Evolutionary conservation across 2,888 invertebrate species (phyloP).

Genomic region (Hypomecis punctinalis): DNA sequence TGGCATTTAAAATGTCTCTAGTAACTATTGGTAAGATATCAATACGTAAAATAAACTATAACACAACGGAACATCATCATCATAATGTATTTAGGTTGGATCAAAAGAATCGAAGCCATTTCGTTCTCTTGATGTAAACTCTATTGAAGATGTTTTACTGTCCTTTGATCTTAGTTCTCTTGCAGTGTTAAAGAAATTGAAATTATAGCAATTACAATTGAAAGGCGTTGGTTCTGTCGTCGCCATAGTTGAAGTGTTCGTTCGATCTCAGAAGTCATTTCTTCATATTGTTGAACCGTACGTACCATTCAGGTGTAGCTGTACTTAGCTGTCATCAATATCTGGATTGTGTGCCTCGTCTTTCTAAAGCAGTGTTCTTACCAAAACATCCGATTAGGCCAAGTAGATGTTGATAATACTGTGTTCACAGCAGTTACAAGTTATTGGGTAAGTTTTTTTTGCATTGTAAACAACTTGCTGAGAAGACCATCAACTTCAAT

Average conservation of each 20-base stretch:
- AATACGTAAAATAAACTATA: constrained; percentile 47
- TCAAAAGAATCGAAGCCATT: constrained; percentile 81
- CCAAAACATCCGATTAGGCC: constrained; percentile 12
- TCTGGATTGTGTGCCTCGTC: constrained; percentile 25
- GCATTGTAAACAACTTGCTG: constrained; percentile 33
- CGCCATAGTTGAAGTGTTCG: constrained; percentile 77
- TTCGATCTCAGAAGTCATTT: constrained; percentile 72
- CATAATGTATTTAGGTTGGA: constrained; percentile 76
- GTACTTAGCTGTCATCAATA: constrained; percentile 66
- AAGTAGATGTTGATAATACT: constrained; percentile 26
- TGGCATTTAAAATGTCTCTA: constrained; percentile 79
- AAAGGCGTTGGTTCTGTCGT: constrained; percentile 63
- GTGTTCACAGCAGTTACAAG: constrained; percentile 17
- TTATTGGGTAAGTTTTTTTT: constrained; percentile 32
- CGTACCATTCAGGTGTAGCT: constrained; percentile 70
- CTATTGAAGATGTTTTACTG: constrained; percentile 57
- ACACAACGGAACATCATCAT: constrained; percentile 53
- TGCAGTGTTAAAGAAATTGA: constrained; percentile 48
- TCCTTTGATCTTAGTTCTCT: constrained; percentile 45
- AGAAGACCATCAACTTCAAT: constrained; percentile 1
- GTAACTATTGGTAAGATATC: constrained; percentile 76
- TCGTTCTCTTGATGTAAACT: constrained; percentile 68
- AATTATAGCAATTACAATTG: constrained; percentile 51
- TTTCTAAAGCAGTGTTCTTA: constrained; percentile 35
- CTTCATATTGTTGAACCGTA: constrained; percentile 66